Percentiles rank a stretch among this genome's conserved stretches.
phyloP scores from a whole-genome alignment of 2,888 invertebrate genomes.

The Euzophera pinguis region DNA sequence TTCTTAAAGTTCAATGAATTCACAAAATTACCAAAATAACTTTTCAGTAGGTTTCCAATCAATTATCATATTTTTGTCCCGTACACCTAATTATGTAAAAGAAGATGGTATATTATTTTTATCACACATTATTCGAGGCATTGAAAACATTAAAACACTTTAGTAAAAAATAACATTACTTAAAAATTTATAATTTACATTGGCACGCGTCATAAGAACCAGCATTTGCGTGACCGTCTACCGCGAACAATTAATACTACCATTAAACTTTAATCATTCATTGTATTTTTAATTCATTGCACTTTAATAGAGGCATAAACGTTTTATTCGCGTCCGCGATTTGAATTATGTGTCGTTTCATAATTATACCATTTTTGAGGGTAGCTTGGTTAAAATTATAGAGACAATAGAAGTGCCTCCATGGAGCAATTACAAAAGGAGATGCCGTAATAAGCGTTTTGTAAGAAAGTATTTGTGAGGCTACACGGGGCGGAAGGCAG shows the following conservation, averaged over 20 bases:
- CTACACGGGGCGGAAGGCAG: too few relatives aligned
- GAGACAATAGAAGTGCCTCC: constrained; percentile 9
- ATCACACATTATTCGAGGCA: too few relatives aligned
- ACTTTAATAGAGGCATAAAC: constrained; percentile 59
- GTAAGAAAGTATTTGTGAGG: too few relatives aligned
- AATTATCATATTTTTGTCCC: too few relatives aligned
- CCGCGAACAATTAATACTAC: constrained; percentile 52
- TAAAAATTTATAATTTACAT: neutral
- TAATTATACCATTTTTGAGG: constrained; percentile 25
- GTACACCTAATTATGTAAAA: too few relatives aligned
- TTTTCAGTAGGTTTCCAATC: too few relatives aligned
- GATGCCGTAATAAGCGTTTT: too few relatives aligned
- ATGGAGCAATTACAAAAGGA: too few relatives aligned
- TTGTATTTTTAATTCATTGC: constrained; percentile 64
- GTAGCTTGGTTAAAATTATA: constrained; percentile 18
- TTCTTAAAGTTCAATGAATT: too few relatives aligned
- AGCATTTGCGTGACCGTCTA: constrained; percentile 23
- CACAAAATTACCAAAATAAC: too few relatives aligned
- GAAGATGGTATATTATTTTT: too few relatives aligned
- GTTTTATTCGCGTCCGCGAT: constrained; percentile 65
- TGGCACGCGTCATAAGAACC: neutral
- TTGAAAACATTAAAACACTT: too few relatives aligned
- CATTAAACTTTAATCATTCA: constrained; percentile 22
- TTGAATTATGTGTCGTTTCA: constrained; percentile 43
- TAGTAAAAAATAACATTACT: neutral